These are phyloP conservation scores for Diacarnus erythraeanus DNA, from an alignment of 37 sponge, comb jelly and placozoan genomes.

Conservation along the genomic window DNA sequence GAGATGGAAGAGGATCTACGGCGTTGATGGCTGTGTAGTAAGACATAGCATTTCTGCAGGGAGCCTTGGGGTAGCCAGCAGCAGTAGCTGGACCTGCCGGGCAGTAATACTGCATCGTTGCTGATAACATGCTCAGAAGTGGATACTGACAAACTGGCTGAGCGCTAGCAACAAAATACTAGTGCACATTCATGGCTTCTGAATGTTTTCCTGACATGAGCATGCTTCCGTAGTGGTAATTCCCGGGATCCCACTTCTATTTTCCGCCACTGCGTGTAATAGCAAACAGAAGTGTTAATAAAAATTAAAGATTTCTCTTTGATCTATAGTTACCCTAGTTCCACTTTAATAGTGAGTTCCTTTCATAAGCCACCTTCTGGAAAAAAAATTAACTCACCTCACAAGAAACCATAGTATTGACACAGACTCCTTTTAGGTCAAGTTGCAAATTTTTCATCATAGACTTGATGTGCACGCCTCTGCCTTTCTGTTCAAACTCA, in stretches of 20 bases:
- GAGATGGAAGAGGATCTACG: constrained; percentile 30
- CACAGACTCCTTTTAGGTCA: not conserved
- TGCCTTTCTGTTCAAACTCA: not conserved
- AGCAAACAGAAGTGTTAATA: too few species aligned
- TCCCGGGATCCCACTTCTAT: too few species aligned
- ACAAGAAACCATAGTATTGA: not conserved
- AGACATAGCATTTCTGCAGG: too few species aligned
- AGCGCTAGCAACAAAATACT: constrained; percentile 15
- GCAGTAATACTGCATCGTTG: constrained; percentile 41
- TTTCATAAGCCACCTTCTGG: not conserved
- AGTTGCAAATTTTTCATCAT: not conserved
- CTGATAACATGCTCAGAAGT: constrained; percentile 3
- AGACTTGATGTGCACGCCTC: not conserved
- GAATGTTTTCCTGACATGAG: not conserved
- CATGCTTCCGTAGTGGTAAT: not conserved
- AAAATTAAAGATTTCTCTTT: too few species aligned
- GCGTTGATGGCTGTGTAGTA: constrained; percentile 23
- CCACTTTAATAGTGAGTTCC: too few species aligned
- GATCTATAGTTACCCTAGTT: too few species aligned
- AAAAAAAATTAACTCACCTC: not conserved
- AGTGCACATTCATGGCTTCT: constrained; percentile 11
- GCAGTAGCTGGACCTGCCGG: not conserved
- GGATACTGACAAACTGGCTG: not conserved
- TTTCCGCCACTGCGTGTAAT: too few species aligned
- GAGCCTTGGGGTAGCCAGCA: constrained; percentile 18